Evolutionary conservation across 2,797 vertebrate species (phyloP), one percentile per base, ranked within the genome.

Genomic region (Hozukius guyotensis): DNA sequence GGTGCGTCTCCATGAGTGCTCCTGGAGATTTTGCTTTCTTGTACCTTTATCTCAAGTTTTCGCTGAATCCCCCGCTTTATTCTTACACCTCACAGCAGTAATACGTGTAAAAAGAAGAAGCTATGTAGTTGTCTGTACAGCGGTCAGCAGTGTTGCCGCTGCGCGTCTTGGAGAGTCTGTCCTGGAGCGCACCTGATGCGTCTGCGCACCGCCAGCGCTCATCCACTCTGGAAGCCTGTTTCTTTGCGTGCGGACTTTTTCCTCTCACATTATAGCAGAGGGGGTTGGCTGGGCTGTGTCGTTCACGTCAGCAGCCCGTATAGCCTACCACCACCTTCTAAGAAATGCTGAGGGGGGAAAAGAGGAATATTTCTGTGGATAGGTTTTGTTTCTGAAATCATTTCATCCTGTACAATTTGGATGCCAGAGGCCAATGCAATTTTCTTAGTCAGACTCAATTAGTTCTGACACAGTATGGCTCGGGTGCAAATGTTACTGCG

Each of bases 271-370:
- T 89, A 89, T 80, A 85, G 25, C 57, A 5, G 49, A 2, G 83
- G 42, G 82, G 13, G 1, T 2, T 86, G 91, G 90, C 25, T 84
- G 93, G 93, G 80, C 87, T 89, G 75, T 80, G 65, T 62, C 22
- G 34, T 8, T 42, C 83, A 83, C 95, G 95, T 96, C 95, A 96
- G 87, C 80, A 81, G 38, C 62, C 71, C 75, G 18, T 38, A 49
- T 42, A 83, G 25, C 46, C 63, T 46, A 67, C 65, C 65, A 67
- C 65, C 65, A 82, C 90, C 89, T 79, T 81, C 82, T 24, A 61
- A 88, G 55, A 83, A 64, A 77, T 24, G 29, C 12, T 16, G 29
- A 8, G 77, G 11, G 12, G 14, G 2, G 5, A 34, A 27, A 9
- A 61, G 18, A 27, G 2, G 64, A 64, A 46, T 20, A 29, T 16